phyloP scores from a whole-genome alignment of 2,888 invertebrate species.

The Plusia festucae region DNA sequence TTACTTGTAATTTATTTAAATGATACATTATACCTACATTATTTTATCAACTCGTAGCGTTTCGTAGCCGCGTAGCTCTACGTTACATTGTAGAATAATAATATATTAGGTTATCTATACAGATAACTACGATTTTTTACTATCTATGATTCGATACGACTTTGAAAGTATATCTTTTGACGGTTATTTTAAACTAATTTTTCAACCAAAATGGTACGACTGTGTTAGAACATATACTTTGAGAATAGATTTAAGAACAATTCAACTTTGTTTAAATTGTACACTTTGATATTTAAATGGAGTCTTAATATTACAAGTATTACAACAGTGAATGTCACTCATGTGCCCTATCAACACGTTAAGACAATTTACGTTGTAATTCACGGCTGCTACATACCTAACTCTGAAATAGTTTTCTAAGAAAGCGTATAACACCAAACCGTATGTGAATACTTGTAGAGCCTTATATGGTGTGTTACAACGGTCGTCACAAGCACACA shows the following conservation, averaged over 20 bases:
- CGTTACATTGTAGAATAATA: not conserved
- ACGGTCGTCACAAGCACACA: slow-evolving; percentile 80
- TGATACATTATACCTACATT: slow-evolving; percentile 1
- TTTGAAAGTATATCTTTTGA: slow-evolving; percentile 1
- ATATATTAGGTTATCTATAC: not conserved
- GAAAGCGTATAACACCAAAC: slow-evolving; percentile 46
- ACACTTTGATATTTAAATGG: not conserved
- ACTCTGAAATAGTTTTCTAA: slow-evolving; percentile 51
- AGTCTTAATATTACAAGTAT: no score
- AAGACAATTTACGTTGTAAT: slow-evolving; percentile 12
- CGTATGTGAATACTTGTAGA: slow-evolving; percentile 46
- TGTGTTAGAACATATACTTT: no score
- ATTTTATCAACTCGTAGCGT: slow-evolving; percentile 30
- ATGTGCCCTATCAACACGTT: not conserved
- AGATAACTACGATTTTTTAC: not conserved
- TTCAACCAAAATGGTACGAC: no score
- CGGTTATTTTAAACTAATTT: not conserved
- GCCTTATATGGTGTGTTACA: slow-evolving; percentile 45
- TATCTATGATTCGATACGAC: not conserved
- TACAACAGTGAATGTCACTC: not conserved
- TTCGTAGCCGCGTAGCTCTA: slow-evolving; percentile 23
- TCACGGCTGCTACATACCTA: slow-evolving; percentile 40
- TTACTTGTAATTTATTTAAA: not conserved
- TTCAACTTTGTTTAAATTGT: not conserved
- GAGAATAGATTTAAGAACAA: not conserved